These are phyloP conservation scores for Puntigrus tetrazona DNA, from an alignment of 2,113 vertebrate genomes.

Conservation along the genomic window DNA sequence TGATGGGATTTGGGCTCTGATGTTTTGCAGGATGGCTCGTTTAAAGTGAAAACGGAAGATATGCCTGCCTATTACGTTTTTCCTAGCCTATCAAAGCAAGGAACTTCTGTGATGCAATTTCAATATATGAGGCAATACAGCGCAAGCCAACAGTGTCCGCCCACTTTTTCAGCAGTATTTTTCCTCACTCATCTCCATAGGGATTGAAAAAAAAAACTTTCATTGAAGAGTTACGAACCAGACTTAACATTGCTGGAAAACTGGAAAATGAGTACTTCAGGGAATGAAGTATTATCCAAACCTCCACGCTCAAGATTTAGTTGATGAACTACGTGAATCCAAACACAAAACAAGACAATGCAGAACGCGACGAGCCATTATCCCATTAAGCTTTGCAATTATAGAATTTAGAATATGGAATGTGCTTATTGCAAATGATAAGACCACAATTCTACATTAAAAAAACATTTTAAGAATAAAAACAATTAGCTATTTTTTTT, in stretches of 20 bases:
- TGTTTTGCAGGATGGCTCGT: neutral
- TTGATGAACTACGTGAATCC: neutral
- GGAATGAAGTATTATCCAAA: neutral
- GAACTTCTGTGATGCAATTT: conserved; percentile 13
- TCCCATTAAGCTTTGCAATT: neutral
- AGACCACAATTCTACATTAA: neutral
- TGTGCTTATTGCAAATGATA: neutral
- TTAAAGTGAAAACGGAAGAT: neutral
- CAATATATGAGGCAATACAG: conserved; percentile 4
- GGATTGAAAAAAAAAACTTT: neutral
- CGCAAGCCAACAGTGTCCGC: neutral
- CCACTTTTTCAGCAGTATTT: neutral
- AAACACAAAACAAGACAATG: neutral
- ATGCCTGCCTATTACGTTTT: conserved; percentile 24
- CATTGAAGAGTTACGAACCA: neutral
- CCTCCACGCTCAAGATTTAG: too few relatives aligned
- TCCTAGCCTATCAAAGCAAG: neutral
- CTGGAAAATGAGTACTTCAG: neutral
- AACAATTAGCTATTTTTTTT: neutral
- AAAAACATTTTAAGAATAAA: neutral
- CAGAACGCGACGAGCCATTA: neutral
- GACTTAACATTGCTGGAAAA: neutral
- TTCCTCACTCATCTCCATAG: neutral
- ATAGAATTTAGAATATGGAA: neutral
- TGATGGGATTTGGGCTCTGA: conserved; percentile 8